phyloP scores from a whole-genome alignment of 2,113 vertebrate genomes.

The Gymnogyps californianus region DNA sequence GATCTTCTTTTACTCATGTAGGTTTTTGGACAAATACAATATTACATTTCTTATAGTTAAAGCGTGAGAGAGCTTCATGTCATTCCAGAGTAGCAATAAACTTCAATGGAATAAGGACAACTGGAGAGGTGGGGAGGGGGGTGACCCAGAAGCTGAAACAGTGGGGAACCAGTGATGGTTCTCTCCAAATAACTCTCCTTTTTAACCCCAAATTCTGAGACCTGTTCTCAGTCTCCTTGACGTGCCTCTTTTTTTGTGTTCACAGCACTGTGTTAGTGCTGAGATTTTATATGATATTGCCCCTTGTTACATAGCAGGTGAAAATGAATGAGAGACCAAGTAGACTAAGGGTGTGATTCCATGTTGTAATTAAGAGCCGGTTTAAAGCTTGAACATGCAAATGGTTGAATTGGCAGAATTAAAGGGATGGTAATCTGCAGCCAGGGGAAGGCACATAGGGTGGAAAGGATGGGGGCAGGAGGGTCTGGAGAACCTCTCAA shows the following conservation, averaged over 20 bases:
- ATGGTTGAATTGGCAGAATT: not conserved
- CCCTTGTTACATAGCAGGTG: not conserved
- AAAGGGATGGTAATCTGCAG: not conserved
- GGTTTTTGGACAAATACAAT: constrained; percentile 47
- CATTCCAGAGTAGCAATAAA: constrained; percentile 24
- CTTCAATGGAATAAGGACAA: not conserved
- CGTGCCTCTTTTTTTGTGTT: not conserved
- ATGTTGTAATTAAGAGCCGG: not conserved
- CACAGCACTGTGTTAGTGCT: not conserved
- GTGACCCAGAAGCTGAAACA: not conserved
- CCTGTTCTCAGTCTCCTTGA: not conserved
- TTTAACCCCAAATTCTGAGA: not conserved
- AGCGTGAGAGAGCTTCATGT: not conserved
- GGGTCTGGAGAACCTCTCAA: not conserved
- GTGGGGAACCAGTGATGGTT: not conserved
- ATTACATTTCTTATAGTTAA: constrained; percentile 41
- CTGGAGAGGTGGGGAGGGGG: not conserved
- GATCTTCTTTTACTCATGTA: constrained; percentile 57
- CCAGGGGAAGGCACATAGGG: not conserved
- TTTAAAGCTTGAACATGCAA: not conserved
- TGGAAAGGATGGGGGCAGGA: not conserved
- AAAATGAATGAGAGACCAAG: not conserved
- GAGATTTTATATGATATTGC: not conserved
- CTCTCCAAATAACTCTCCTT: not conserved
- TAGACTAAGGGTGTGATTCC: not conserved